Base-by-base conservation (phyloP, 2,888 invertebrate genomes). In the Hyposoter didymator region DNA sequence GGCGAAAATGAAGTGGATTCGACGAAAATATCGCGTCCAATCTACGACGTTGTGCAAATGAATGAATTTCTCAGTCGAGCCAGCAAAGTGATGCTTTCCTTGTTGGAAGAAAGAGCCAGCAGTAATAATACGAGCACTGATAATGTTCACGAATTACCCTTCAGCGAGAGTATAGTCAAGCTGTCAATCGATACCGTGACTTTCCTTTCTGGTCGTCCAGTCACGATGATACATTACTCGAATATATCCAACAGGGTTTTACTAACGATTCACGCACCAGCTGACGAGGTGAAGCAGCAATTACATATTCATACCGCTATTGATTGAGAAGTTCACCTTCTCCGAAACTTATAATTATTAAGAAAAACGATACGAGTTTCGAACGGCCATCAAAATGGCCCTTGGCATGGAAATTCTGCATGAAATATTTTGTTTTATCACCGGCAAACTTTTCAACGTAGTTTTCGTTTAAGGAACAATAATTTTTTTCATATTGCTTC, bases 161-260 rank as follows among this genome's bases (percentile, higher is more conserved):
- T 95, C 88, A 95, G 95, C 85, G 94, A 94, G 74, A 95, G 95
- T 14, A 94, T 92, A 69, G 91, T 95, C 1, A 89, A 92, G 52
- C 93, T 95, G 22, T 93, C 93, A 70, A 92, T 93, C 80, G 92
- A 93, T 88, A 90, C 89, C 22, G 87, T 94, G 28, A 91, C 93
- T 14, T 94, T 95, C 90, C 90, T 95, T 69, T 90, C 92, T 80
- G 91, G 93, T 45, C 91, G 94, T 86, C 87, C 92, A 69, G 93
- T 95, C 12, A 92, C 91, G 39, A 91, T 91, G 84, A 90, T 95
- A 32, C 90, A 93, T 39, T 95, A 95, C 89, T 94, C 94, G 17
- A 91, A 92, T 14, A 91, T 90, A 19, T 93, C 93, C 84, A 93
- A 92, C 79, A 93, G 93, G 88, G 92, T 94, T 84, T 88, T 95